Evolutionary conservation across 2,113 vertebrate species (phyloP), one percentile per base, ranked within the genome.

Genomic region (Elephantulus edwardii): DNA sequence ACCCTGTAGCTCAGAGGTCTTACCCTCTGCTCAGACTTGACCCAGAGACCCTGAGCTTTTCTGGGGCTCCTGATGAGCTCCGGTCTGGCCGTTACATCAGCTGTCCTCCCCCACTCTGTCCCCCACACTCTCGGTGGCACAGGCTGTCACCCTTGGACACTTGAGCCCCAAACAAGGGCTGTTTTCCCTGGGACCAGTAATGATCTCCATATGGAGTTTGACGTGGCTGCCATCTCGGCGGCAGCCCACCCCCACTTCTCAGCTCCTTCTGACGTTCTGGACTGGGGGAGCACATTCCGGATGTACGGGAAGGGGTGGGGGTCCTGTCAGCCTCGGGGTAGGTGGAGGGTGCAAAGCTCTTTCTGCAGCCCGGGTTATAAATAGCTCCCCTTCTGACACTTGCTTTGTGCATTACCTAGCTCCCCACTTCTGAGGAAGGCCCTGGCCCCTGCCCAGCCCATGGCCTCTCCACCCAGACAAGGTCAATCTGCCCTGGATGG

Each of bases 181-280:
- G 9, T 33, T 10, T 71, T 33, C 11, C 35, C 12, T 26, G 6
- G 70, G 82, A 74, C 1, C 28, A 92, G 28, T 64, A 79, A 68
- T n/a, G 72, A 54, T 33, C 95, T 82, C 96, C 96, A 82, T 0
- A 1, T 9, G 60, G 60, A 19, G 8, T 62, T 30, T 24, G 91
- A 54, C 80, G 9, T 5, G 9, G 74, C 90, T 66, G 5, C 0
- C 58, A n/a, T 81, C 80, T 62, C 91, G 0, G 17, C 66, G n/a
- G 66, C 35, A 22, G 0, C 3, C 20, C 64, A 9, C 44, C 88
- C 20, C 16, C 0, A 17, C 8, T 8, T 20, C 4, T 30, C 77
- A 1, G 42, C 86, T 91, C 42, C 64, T 88, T 76, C 13, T 0
- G 0, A 78, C 22, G 0, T 50, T 52, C 84, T 90, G n/a, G 54